Evolutionary conservation across 2,888 invertebrate species (phyloP).

Genomic region (Parasteatoda lunata): DNA sequence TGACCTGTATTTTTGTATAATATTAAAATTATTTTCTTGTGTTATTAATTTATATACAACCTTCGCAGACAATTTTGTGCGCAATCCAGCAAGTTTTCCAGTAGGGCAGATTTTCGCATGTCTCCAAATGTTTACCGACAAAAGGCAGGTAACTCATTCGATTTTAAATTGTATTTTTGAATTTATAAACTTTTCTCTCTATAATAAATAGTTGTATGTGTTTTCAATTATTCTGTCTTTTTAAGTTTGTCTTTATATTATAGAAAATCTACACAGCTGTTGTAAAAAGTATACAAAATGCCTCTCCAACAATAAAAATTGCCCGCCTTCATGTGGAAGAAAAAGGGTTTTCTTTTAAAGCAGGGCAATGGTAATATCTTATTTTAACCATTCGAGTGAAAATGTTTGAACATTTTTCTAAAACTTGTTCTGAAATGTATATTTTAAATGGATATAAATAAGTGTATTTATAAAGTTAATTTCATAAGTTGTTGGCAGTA

Average conservation of each 20-base stretch:
- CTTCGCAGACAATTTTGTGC: conserved; percentile 26
- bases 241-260: conserved; percentile 1
- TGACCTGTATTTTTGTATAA: too few species aligned
- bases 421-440: not conserved
- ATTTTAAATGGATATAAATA: too few species aligned
- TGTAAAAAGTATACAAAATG: conserved; percentile 71
- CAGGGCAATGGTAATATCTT: conserved; percentile 75
- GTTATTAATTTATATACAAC: too few species aligned
- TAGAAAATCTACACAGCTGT: conserved; percentile 70
- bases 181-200: too few species aligned
- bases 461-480: too few species aligned
- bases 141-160: conserved; percentile 30
- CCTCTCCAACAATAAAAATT: conserved; percentile 73
- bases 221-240: not conserved
- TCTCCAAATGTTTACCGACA: conserved; percentile 59
- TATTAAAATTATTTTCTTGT: too few species aligned
- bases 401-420: not conserved
- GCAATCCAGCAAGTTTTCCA: conserved; percentile 20
- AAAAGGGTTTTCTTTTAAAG: conserved; percentile 73
- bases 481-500: too few species aligned
- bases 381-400: not conserved
- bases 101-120: conserved; percentile 59
- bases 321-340: conserved; percentile 72
- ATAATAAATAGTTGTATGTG: too few species aligned
- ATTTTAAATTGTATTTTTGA: not conserved